phyloP scores from a whole-genome alignment of 2,888 invertebrate species.

The Mellilla xanthometata region DNA sequence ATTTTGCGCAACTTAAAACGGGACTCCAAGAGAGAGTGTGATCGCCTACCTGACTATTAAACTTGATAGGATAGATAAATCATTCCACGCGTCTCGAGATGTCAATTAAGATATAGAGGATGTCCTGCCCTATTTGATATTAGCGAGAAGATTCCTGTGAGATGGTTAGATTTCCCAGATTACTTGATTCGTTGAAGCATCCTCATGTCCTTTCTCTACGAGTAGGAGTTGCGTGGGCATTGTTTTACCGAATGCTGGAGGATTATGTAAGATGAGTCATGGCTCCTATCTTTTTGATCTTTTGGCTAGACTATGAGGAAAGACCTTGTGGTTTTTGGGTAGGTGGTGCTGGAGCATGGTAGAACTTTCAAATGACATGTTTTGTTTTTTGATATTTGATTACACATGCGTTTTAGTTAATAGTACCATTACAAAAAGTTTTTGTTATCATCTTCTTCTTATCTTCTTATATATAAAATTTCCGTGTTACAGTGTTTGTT shows the following conservation, averaged over 20 bases:
- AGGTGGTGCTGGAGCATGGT: too few relatives aligned
- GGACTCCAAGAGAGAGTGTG: constrained; percentile 5
- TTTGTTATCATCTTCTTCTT: too few relatives aligned
- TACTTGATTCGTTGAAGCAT: constrained; percentile 27
- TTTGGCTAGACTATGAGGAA: too few relatives aligned
- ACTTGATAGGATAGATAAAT: constrained; percentile 30
- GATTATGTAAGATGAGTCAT: too few relatives aligned
- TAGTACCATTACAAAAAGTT: too few relatives aligned
- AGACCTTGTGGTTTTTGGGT: too few relatives aligned
- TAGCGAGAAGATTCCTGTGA: constrained; percentile 25
- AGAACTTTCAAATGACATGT: too few relatives aligned
- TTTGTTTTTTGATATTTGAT: too few relatives aligned
- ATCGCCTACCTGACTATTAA: constrained; percentile 14
- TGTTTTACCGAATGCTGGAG: background rate
- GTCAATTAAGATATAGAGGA: constrained; percentile 35
- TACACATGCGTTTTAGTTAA: too few relatives aligned
- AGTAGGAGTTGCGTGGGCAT: constrained; percentile 12
- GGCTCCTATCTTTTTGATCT: too few relatives aligned
- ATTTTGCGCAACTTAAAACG: constrained; percentile 7
- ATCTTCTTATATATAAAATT: too few relatives aligned
- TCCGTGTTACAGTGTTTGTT: too few relatives aligned
- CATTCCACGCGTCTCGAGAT: constrained; percentile 28
- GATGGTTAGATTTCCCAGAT: constrained; percentile 30
- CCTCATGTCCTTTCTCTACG: constrained; percentile 19
- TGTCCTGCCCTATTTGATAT: constrained; percentile 32